phyloP scores from a whole-genome alignment of 2,888 invertebrate genomes.

The Sarcophaga variegata region DNA sequence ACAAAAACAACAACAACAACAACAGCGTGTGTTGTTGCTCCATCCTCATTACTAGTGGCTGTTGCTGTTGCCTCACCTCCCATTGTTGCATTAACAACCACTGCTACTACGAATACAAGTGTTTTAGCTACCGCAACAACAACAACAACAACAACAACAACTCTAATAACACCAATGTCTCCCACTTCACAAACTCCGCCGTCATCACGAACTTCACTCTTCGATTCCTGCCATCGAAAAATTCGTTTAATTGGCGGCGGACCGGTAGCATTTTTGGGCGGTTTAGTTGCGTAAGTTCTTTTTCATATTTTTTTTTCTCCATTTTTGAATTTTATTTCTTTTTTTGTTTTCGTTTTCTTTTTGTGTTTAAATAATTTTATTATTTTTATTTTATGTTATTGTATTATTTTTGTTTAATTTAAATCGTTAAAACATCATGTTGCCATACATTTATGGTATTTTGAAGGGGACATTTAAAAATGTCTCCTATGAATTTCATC shows the following conservation, averaged over 20 bases:
- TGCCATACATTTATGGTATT: too few relatives aligned
- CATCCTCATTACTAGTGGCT: conserved; percentile 60
- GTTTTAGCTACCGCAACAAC: conserved; percentile 64
- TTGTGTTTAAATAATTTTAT: not conserved
- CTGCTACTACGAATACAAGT: conserved; percentile 43
- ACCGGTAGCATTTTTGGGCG: conserved; percentile 86
- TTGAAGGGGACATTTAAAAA: too few relatives aligned
- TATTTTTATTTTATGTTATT: not conserved
- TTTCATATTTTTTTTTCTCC: conserved; percentile 34
- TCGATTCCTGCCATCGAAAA: conserved; percentile 89
- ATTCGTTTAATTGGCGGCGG: conserved; percentile 87
- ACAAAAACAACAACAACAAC: conserved; percentile 61
- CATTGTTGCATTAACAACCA: conserved; percentile 66
- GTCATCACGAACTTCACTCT: conserved; percentile 85
- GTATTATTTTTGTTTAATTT: not conserved
- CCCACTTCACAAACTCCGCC: conserved; percentile 80
- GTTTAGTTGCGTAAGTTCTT: conserved; percentile 87
- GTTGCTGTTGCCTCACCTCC: conserved; percentile 64
- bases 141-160: conserved; percentile 63
- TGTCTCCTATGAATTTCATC: too few relatives aligned
- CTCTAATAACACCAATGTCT: conserved; percentile 73
- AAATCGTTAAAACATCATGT: too few relatives aligned
- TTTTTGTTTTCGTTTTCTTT: not conserved
- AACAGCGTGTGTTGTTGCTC: conserved; percentile 58
- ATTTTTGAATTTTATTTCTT: conserved; percentile 25